A percentile compares a stretch with the other conserved stretches of the same genome.
Evolutionary conservation across 2,888 invertebrate genomes (phyloP).

Genomic region (Mamestra brassicae): DNA sequence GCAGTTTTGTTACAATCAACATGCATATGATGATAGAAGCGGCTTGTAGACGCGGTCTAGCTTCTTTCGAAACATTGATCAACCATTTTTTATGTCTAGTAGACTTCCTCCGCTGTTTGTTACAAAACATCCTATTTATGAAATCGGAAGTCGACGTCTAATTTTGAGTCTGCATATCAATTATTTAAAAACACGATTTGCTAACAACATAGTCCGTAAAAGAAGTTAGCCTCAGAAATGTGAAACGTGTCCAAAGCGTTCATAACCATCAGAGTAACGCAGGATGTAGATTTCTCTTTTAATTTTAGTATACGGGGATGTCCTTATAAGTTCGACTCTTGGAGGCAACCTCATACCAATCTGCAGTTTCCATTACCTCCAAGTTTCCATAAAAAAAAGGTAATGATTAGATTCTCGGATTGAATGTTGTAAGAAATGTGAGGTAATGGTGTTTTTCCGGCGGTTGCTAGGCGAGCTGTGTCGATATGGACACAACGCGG

Average conservation of each 20-base stretch:
- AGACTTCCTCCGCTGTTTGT: conserved; percentile 68
- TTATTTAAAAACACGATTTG: conserved; percentile 54
- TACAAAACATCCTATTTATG: conserved; percentile 67
- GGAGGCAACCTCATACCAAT: conserved; percentile 45
- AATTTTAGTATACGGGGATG: conserved; percentile 53
- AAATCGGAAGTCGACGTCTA: conserved; percentile 60
- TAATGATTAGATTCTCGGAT: conserved; percentile 48
- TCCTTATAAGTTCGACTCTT: conserved; percentile 61
- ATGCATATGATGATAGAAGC: conserved; percentile 47
- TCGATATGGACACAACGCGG: conserved; percentile 61
- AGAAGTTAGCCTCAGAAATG: conserved; percentile 39
- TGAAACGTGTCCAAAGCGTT: conserved; percentile 43
- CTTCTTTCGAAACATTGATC: conserved; percentile 60
- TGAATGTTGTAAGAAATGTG: conserved; percentile 74
- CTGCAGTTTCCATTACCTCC: conserved; percentile 59
- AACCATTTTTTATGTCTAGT: conserved; percentile 64
- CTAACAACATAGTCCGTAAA: conserved; percentile 23
- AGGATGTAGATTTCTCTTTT: conserved; percentile 67
- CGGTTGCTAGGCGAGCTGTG: conserved; percentile 61
- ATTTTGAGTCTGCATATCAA: conserved; percentile 58
- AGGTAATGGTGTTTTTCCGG: conserved; percentile 74
- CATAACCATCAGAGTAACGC: conserved; percentile 53
- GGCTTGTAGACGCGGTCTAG: conserved; percentile 57
- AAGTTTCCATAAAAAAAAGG: conserved; percentile 59
- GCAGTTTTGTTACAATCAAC: conserved; percentile 47